Evolutionary conservation across 1,140 invertebrate species (phyloP), one percentile per base, ranked within the genome.

Genomic region (Andrena cerasifolii): DNA sequence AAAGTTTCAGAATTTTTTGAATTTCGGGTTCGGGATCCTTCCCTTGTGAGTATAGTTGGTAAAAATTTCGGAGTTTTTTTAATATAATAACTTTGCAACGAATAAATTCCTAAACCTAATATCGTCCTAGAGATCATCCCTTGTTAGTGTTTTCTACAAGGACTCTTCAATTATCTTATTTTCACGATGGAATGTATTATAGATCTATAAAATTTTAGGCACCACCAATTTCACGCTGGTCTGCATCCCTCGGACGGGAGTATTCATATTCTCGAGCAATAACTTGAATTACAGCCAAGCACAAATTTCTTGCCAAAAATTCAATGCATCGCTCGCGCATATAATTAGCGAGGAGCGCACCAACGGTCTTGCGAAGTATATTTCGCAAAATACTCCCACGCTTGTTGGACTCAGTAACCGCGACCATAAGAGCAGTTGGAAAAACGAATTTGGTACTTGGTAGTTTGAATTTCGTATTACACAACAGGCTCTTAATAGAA

Each of bases 281-380:
- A 89, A 82, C 61, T 74, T 91, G 26, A 96, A 95, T 90, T 95
- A 94, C 78, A 93, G 93, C 2, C 86, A 93, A 54, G 94, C 95
- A 0, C 89, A 89, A 26, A 67, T 80, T 1, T 83, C 85, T 7
- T 96, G 95, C 80, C 88, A 89, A 73, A 93, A 93, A 63, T 86
- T 93, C 18, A 94, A 93, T 67, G 93, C 92, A 10, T 91, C 93
- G 26, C 90, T 96, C 7, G 94, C 95, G 2, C 93, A 95, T 72
- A 87, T 95, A 49, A 90, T 90, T 18, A 94, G 92, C 59, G 94
- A 95, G 58, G 88, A 93, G 28, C 88, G 94, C 62, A 95, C 94
- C 0, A 93, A 94, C 67, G 88, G 90, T 3, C 84, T 95, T n/a
- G 91, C 93, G 0, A 90, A 91, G 47, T 68, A 94, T 18, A 85